Evolutionary conservation across 2,797 vertebrate species (phyloP), one percentile per base, ranked within the genome.

Genomic region (Netta rufina): DNA sequence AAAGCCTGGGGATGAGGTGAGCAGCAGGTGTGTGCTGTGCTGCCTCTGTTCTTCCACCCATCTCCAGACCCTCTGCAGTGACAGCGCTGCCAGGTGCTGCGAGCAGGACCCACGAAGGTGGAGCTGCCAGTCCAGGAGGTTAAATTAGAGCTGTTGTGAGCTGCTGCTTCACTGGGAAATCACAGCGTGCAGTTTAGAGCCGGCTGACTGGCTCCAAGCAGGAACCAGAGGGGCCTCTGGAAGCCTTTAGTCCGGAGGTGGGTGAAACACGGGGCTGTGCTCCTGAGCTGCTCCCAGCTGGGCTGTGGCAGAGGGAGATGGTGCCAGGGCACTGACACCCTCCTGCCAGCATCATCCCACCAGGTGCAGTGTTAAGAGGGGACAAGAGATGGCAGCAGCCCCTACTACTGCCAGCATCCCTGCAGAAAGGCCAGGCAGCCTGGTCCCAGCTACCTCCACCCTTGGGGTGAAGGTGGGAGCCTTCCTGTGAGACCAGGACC

Each of bases 291-390:
- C 3, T 12, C 64, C 9, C 14, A 7, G 11, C 47, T 49, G 1
- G 32, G 17, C 45, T 79, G 65, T 74, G 24, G 11, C 57, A 70
- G 73, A 76, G 39, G 36, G 33, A 69, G 79, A 53, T 41, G 28
- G 13, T 28, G 72, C 33, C 25, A 21, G 54, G 54, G 32, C 49
- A 51, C 49, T 51, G 24, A 51, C 4, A 28, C 2, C 13, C 20
- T 24, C 16, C 38, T 32, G 61, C 41, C 64, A 47, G 4, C 49
- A 28, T 2, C 66, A 67, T 22, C 58, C 32, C 76, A 49, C 21
- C 51, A 25, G 24, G 8, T 1, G 3, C 0, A 13, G 38, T 3
- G 0, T 15, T 16, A 28, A 45, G 54, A 80, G 54, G 57, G 51
- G 54, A 67, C n/a, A 57, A 18, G 76, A 74, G 57, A 17, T 56